Evolutionary conservation across 64 coral and sea anemone species (phyloP).

Genomic region (Montipora efflorescens): DNA sequence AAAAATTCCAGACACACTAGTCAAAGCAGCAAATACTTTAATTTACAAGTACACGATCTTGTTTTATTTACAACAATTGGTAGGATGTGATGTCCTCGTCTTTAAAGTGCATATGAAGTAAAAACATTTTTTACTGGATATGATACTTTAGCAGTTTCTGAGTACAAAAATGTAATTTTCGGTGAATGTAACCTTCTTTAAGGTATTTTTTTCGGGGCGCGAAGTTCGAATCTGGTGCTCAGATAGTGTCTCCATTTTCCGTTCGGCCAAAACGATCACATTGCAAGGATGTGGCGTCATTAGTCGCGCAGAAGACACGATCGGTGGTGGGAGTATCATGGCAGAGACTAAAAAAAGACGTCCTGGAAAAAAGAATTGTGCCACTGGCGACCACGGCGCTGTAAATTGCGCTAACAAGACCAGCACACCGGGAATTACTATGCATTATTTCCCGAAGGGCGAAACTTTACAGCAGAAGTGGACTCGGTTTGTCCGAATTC

Average conservation of each 20-base stretch:
- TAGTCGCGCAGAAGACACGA: neutral
- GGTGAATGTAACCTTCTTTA: too few relatives aligned
- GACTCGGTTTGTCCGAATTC: conserved; percentile 1
- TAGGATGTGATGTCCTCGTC: too few relatives aligned
- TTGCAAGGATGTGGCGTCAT: conserved; percentile 60
- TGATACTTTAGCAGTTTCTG: too few relatives aligned
- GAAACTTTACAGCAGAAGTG: conserved; percentile 22
- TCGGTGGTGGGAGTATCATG: neutral
- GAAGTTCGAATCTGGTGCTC: neutral
- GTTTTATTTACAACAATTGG: too few relatives aligned
- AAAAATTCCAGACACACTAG: too few relatives aligned
- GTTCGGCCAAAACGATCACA: conserved; percentile 60
- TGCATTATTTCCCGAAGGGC: conserved; percentile 55
- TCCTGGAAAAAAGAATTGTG: neutral
- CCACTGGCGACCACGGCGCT: conserved; percentile 31
- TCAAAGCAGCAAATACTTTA: too few relatives aligned
- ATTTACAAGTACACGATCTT: too few relatives aligned
- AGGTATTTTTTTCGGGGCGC: too few relatives aligned
- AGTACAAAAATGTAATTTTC: too few relatives aligned
- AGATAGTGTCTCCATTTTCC: conserved; percentile 40
- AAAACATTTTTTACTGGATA: too few relatives aligned
- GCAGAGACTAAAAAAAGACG: too few relatives aligned
- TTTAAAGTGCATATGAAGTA: too few relatives aligned
- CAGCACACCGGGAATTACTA: conserved; percentile 12
- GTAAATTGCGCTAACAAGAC: conserved; percentile 29